Evolutionary conservation across 2,888 invertebrate genomes (phyloP).

Genomic region (Buathra laborator): DNA sequence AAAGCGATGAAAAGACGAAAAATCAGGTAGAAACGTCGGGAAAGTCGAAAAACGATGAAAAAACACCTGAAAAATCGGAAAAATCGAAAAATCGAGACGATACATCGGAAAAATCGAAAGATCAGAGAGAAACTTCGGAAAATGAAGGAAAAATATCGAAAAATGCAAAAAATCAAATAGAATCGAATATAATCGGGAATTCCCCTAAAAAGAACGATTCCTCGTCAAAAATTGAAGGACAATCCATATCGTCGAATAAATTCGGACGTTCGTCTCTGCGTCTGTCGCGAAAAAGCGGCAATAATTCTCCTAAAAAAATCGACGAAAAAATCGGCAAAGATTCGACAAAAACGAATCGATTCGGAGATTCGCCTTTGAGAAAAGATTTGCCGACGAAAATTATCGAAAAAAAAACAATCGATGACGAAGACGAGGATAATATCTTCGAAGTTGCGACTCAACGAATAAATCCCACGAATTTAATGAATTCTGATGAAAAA

Average conservation of each 20-base stretch:
- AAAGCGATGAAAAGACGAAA: too few species aligned
- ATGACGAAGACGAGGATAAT: slow-evolving; percentile 8
- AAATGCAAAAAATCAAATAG: neutral
- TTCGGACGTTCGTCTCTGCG: neutral
- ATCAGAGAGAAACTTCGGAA: neutral
- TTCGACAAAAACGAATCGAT: neutral
- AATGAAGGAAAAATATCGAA: neutral
- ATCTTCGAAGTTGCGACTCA: slow-evolving; percentile 52
- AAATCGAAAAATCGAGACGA: neutral
- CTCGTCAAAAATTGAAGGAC: neutral
- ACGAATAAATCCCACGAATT: neutral
- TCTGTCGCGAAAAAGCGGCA: neutral
- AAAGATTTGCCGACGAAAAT: neutral
- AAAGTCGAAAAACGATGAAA: too few species aligned
- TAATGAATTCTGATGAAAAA: too few species aligned
- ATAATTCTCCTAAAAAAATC: neutral
- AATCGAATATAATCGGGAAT: neutral
- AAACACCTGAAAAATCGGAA: neutral
- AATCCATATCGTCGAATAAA: neutral
- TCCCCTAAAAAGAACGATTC: neutral
- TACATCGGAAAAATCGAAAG: neutral
- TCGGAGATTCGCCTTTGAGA: neutral
- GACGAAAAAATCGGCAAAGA: neutral
- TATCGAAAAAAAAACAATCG: neutral
- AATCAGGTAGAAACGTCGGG: too few species aligned